phyloP scores from a whole-genome alignment of 1,140 invertebrate genomes.

The Diorhabda sublineata region DNA sequence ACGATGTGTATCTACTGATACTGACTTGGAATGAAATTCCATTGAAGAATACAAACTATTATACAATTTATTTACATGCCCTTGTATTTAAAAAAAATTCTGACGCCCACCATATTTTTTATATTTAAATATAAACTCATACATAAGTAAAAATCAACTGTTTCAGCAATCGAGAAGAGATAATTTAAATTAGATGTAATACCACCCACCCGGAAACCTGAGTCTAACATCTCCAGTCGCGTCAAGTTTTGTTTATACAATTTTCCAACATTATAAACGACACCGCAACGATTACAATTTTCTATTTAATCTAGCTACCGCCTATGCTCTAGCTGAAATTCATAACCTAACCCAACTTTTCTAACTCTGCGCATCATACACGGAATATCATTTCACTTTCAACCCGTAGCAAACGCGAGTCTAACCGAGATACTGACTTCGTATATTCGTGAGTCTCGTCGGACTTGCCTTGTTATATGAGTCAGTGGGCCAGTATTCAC shows the following conservation, averaged over 20 bases:
- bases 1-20: too few relatives aligned
- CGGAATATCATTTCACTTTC: slow-evolving; percentile 21
- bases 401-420: slow-evolving; percentile 2
- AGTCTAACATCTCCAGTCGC: background rate
- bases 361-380: slow-evolving; percentile 15
- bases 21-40: too few relatives aligned
- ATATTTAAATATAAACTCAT: too few relatives aligned
- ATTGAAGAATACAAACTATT: too few relatives aligned
- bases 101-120: too few relatives aligned
- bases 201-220: slow-evolving; percentile 14
- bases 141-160: too few relatives aligned
- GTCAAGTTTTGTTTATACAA: slow-evolving; percentile 15
- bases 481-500: slow-evolving; percentile 17
- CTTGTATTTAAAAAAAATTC: too few relatives aligned
- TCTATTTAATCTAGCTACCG: slow-evolving; percentile 13
- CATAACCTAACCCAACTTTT: slow-evolving; percentile 23
- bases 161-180: background rate
- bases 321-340: slow-evolving; percentile 12
- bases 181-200: background rate
- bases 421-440: slow-evolving; percentile 4
- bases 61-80: too few relatives aligned
- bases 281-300: background rate
- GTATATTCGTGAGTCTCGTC: background rate
- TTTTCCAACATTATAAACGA: slow-evolving; percentile 15
- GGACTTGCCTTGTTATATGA: slow-evolving; percentile 14